Percentiles rank a stretch among this genome's conserved stretches.
phyloP scores from a whole-genome alignment of 2,113 vertebrate genomes.

The Phyllostomus discolor region DNA sequence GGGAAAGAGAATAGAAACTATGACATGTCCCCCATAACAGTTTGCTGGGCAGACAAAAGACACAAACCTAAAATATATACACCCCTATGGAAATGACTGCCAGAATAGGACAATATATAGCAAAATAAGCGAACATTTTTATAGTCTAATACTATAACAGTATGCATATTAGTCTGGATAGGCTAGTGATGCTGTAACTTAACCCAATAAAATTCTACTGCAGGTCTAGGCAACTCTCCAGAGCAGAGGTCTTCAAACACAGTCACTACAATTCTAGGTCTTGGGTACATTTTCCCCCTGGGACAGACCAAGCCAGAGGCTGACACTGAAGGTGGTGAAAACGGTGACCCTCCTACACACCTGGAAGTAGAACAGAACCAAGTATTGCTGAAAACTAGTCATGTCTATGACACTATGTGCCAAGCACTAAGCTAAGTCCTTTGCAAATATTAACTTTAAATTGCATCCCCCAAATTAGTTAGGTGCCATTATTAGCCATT shows the following conservation, averaged over 20 bases:
- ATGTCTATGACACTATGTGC: background rate
- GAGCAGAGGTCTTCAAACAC: background rate
- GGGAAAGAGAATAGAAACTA: background rate
- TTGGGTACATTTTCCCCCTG: background rate
- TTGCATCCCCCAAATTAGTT: background rate
- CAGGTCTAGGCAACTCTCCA: background rate
- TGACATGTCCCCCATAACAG: background rate
- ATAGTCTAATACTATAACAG: background rate
- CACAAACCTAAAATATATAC: background rate
- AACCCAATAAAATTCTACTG: background rate
- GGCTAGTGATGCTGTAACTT: background rate
- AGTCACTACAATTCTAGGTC: background rate
- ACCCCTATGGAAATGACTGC: background rate
- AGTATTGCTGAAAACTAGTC: background rate
- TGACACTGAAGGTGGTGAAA: background rate
- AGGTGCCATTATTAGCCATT: background rate
- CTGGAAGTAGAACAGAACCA: background rate
- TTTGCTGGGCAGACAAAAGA: background rate
- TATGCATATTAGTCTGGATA: background rate
- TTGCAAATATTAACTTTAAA: background rate
- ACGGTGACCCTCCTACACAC: background rate
- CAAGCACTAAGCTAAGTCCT: background rate
- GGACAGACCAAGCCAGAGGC: background rate
- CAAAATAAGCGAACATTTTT: background rate
- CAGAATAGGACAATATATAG: background rate